phyloP scores from a whole-genome alignment of 37 sponge, comb jelly and placozoan genomes.

The Chondrilla cf. caribensis region DNA sequence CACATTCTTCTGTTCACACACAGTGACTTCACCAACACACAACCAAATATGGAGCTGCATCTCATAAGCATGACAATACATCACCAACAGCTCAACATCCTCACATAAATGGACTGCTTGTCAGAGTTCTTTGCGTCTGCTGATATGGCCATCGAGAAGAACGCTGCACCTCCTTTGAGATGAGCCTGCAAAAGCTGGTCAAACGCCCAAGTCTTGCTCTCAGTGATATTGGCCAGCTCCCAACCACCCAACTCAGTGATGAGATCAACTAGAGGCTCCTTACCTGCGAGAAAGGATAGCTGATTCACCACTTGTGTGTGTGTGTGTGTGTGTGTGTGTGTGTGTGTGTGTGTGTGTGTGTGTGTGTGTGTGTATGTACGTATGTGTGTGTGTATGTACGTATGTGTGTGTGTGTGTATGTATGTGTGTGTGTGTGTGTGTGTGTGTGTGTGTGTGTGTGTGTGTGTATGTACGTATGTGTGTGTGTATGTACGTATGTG shows the following conservation, averaged over 20 bases:
- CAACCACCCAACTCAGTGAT: constrained; percentile 34
- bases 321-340: background rate
- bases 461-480: no score
- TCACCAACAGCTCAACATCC: no score
- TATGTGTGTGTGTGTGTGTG: no score
- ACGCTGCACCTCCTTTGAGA: background rate
- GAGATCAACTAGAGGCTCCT: constrained; percentile 24
- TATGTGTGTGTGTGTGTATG: no score
- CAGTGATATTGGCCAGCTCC: constrained; percentile 7
- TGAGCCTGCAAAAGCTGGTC: background rate
- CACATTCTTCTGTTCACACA: no score
- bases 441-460: no score
- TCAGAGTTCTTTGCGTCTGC: background rate
- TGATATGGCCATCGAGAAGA: background rate
- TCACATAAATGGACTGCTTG: background rate
- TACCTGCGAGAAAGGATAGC: background rate
- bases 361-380: background rate
- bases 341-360: background rate
- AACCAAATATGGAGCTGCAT: no score
- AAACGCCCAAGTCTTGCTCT: background rate
- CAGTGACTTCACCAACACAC: no score
- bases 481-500: no score
- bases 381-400: no score
- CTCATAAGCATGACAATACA: no score
- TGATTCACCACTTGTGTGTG: background rate